Base-by-base conservation (phyloP, 30 jellyfish, hydroid and myxozoan species). In the Cassiopea xamachana region DNA sequence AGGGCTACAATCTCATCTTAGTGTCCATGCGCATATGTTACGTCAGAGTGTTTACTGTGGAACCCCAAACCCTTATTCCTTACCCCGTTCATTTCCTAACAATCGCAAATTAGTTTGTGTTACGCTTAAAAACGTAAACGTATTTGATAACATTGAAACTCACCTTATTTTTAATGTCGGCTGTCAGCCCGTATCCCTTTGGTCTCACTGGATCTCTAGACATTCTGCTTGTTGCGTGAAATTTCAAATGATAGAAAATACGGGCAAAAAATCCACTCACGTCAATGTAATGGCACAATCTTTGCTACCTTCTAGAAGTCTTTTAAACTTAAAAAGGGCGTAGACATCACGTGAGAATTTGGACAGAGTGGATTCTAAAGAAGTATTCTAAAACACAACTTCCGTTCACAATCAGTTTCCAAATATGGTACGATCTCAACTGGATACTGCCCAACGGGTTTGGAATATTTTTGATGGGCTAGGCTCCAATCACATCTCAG, bases 111-210 rank as follows among this genome's bases (percentile, higher is more conserved):
- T 27, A 27, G 39, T 27, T 27, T 27, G 39, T 27, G 39, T 27
- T 27, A 55, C 12, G 64, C 64, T 55, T 0, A 10, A 55, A 55
- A 55, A 10, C 7, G 64, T 6, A 55, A 55, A 6, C 7, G 7
- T 55, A 55, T 55, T 55, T 55, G 64, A 55, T 55, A 3, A 6
- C 12, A 55, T 3, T 55, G 12, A 55, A 10, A 87, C 89, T 48
- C 49, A 93, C 93, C 87, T 83, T 88, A 27, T 87, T 82, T 47
- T 77, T 88, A 19, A 84, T 75, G 39, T 90, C 98, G 2, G 97
- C 97, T 48, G 98, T 87, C 81, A 94, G 73, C 13, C 98, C 98
- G 81, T 81, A 94, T 62, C 98, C 98, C 58, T 85, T 84, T 64
- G 98, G 97, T 94, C 98, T 89, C 47, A 64, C 18, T 13, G 90